A percentile compares a stretch with the other conserved stretches of the same genome.
Conservation (phyloP, 1,140 invertebrate genomes). For the Drosophila rhopaloa region DNA sequence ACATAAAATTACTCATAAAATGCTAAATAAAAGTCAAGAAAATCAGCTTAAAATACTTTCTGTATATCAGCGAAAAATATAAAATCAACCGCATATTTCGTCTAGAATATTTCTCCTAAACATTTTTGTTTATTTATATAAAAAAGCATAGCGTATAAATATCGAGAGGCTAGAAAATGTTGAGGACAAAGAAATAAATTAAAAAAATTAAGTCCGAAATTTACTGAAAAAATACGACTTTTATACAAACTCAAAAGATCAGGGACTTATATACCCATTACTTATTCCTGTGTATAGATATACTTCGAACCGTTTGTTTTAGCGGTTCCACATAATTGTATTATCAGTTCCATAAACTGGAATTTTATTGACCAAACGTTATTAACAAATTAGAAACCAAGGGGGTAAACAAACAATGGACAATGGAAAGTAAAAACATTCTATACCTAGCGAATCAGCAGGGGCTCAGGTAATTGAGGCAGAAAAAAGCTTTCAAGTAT, state of each 20-base stretch:
- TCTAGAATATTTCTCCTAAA: conserved; percentile 10
- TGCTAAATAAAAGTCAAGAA: conserved; percentile 1
- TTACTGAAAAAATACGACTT: conserved; percentile 11
- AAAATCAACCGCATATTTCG: conserved; percentile 14
- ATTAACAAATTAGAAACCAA: conserved; percentile 40
- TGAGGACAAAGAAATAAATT: conserved; percentile 67
- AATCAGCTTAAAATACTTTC: conserved; percentile 25
- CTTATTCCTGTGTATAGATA: conserved; percentile 7
- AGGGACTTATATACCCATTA: neutral
- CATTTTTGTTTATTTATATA: conserved; percentile 33
- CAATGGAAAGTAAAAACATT: conserved; percentile 21
- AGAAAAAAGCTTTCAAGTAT: conserved; percentile 4
- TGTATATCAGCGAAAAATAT: conserved; percentile 7
- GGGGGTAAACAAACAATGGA: conserved; percentile 32
- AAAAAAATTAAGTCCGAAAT: conserved; percentile 9
- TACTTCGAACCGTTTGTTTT: conserved; percentile 10
- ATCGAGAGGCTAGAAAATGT: conserved; percentile 14
- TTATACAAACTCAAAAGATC: neutral
- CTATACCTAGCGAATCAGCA: conserved; percentile 14
- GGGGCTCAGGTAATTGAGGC: conserved; percentile 12
- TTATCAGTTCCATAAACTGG: conserved; percentile 44
- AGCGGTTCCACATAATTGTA: conserved; percentile 47
- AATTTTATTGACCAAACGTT: conserved; percentile 53
- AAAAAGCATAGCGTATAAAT: conserved; percentile 1
- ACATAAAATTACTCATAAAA: conserved; percentile 45